Evolutionary conservation across 2,888 invertebrate genomes (phyloP).

Genomic region (Nycteola revayana): DNA sequence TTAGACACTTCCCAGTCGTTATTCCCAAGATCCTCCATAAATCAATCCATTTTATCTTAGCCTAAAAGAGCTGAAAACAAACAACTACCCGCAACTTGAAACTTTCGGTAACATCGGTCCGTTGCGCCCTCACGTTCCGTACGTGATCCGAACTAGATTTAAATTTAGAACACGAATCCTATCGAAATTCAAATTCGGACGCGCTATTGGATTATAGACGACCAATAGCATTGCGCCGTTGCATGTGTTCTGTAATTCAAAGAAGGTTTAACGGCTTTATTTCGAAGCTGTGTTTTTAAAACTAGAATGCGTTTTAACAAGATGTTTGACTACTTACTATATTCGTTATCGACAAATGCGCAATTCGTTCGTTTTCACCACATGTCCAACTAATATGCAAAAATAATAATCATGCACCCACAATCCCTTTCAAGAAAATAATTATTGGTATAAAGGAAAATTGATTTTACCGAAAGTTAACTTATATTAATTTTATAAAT

Average conservation of each 20-base stretch:
- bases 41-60: slow-evolving; percentile 8
- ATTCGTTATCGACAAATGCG: no score
- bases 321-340: no score
- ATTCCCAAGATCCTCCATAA: no score
- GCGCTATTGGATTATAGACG: slow-evolving; percentile 30
- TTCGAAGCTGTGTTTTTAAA: slow-evolving; percentile 13
- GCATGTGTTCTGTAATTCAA: slow-evolving; percentile 21
- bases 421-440: no score
- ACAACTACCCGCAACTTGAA: slow-evolving; percentile 26
- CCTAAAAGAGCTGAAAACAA: slow-evolving; percentile 9
- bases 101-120: slow-evolving; percentile 12
- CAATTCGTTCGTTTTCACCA: no score
- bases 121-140: slow-evolving; percentile 30
- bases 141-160: slow-evolving; percentile 36
- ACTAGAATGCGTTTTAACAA: no score
- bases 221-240: slow-evolving; percentile 25
- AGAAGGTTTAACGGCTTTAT: slow-evolving; percentile 24
- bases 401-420: no score
- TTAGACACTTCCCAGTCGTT: no score
- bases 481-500: no score
- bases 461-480: no score
- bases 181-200: slow-evolving; percentile 36
- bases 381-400: no score
- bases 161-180: slow-evolving; percentile 37
- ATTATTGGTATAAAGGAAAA: no score